Evolutionary conservation across 1,140 invertebrate species (phyloP), one percentile per base, ranked within the genome.

Genomic region (Varroa destructor): DNA sequence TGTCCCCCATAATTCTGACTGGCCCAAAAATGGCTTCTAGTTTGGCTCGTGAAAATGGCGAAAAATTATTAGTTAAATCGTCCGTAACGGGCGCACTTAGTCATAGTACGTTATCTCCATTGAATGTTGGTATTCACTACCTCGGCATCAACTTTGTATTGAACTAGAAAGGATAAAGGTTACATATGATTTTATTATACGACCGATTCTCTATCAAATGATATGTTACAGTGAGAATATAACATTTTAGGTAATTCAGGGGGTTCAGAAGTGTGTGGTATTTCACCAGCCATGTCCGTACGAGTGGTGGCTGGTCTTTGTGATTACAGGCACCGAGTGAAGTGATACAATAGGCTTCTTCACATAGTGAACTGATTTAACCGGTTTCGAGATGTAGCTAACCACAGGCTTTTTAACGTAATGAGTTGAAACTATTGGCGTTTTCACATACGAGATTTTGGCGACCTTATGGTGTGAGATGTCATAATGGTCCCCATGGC

Each of bases 381-480:
- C 61, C 36, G 61, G 61, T 67, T 67, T 67, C 3, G 14, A 37
- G 37, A 67, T 46, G 61, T 67, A 67, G 37, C 61, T 67, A 37
- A 67, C 61, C 61, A 67, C 61, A 12, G 61, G 61, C 36, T 67
- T 67, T 46, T 67, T 67, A 10, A 67, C 61, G 61, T 67, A 67
- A 40, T 67, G 61, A 2, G 61, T 67, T n/a, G 61, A 67, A 67
- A 67, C 61, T 1, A 67, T 37, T 3, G 61, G 61, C 3, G 61
- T 67, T 8, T 67, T 67, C 40, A 67, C 61, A 37, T 67, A 67
- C 12, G 14, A 40, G 2, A 67, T 37, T 37, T 67, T 67, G n/a
- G 61, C 61, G 12, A 67, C 61, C 8, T 67, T 67, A 12, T 40
- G 40, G 37, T 67, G 61, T 5, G 12, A n/a, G 40, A 67, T 37